These are phyloP conservation scores for Linnaemya vulpina DNA, from an alignment of 2,888 invertebrate genomes.

Conservation along the genomic window DNA sequence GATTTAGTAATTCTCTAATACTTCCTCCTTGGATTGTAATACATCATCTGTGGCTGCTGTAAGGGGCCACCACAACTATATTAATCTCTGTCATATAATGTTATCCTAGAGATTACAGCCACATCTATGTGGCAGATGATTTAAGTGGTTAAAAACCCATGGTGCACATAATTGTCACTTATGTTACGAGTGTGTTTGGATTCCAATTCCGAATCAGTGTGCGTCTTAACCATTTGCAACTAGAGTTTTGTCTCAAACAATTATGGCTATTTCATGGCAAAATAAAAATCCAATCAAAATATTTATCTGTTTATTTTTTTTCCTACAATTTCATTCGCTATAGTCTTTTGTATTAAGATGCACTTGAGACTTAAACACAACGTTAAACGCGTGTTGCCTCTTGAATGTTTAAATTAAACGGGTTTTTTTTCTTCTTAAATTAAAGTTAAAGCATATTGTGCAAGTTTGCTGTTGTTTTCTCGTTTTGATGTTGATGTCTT, in stretches of 20 bases:
- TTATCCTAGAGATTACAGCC: constrained; percentile 46
- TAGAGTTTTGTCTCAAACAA: constrained; percentile 9
- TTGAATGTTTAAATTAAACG: constrained; percentile 61
- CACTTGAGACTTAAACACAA: constrained; percentile 69
- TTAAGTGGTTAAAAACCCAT: constrained; percentile 39
- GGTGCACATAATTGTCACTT: constrained; percentile 61
- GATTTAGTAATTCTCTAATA: not conserved
- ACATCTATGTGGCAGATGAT: constrained; percentile 8
- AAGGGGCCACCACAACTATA: not conserved
- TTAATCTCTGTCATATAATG: constrained; percentile 55
- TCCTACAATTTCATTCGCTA: not conserved
- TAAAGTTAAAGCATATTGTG: constrained; percentile 43
- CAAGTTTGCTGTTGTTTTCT: not conserved
- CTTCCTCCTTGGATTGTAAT: constrained; percentile 34
- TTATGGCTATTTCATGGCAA: not conserved
- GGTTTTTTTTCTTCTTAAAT: constrained; percentile 21
- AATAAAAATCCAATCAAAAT: constrained; percentile 42
- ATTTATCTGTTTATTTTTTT: constrained; percentile 33
- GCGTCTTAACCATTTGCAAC: constrained; percentile 21
- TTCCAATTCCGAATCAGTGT: constrained; percentile 39
- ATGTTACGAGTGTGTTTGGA: constrained; percentile 54
- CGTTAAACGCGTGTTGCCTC: constrained; percentile 66
- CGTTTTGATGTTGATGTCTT: not conserved
- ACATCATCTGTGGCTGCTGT: constrained; percentile 21
- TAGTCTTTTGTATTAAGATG: constrained; percentile 51